Conservation (phyloP, 2,113 vertebrate genomes). For the Apteryx mantelli region DNA sequence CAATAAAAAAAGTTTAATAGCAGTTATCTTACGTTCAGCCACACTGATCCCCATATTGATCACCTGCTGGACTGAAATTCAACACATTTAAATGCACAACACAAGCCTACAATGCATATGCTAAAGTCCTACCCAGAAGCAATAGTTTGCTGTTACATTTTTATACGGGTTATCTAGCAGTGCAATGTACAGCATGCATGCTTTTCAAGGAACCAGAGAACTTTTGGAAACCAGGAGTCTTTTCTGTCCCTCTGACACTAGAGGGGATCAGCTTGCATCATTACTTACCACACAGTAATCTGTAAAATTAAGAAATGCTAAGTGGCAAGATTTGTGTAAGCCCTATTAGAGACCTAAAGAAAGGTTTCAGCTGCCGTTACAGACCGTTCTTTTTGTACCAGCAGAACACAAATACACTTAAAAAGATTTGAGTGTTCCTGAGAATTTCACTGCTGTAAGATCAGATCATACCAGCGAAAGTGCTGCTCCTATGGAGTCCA, state of each 20-base stretch:
- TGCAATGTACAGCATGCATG: accelerated
- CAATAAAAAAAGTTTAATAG: not conserved
- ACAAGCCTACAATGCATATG: not conserved
- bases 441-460: not conserved
- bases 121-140: not conserved
- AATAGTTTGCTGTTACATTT: not conserved
- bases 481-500: not conserved
- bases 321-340: not conserved
- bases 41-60: not conserved
- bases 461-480: not conserved
- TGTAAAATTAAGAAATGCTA: not conserved
- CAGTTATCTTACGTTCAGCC: not conserved
- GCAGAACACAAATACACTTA: not conserved
- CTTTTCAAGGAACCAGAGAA: not conserved
- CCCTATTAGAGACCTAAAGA: not conserved
- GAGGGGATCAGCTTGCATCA: not conserved
- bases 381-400: not conserved
- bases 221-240: not conserved
- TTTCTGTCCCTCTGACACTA: not conserved
- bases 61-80: not conserved
- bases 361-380: not conserved
- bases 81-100: not conserved
- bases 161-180: not conserved
- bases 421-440: not conserved
- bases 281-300: not conserved